Evolutionary conservation across 2,797 vertebrate genomes (phyloP), one percentile per base, ranked within the genome.

Genomic region (Enteromius mattozi): DNA sequence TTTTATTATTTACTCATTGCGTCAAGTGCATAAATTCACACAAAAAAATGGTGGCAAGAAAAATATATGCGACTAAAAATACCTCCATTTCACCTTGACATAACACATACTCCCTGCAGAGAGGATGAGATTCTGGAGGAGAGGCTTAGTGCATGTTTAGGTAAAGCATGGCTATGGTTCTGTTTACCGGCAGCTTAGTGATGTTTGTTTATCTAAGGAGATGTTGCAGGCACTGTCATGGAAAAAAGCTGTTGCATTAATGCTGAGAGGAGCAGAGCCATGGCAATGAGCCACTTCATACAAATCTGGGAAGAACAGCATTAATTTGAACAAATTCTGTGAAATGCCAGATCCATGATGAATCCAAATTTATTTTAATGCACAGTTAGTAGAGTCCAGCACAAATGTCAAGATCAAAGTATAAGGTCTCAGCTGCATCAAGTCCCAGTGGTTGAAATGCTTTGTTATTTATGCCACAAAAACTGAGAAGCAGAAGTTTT

Each of bases 131-230:
- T 71, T 30, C 13, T 49, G 76, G 61, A 77, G 82, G 65, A 17
- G 78, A 79, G 71, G 78, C 75, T 79, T 81, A 40, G 74, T 68
- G 63, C 75, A 59, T 82, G 74, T 82, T 82, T 83, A 85, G 78
- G 77, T 59, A 84, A 78, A 81, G 72, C 65, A 79, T 47, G 68
- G 63, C 71, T 78, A 30, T 85, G 80, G 80, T 76, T 56, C 59
- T 79, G 81, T 85, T 86, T 88, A 88, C 72, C 49, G 77, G 70
- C 70, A 80, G 63, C 85, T 89, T 87, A 84, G 77, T n/a, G n/a
- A 14, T 85, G 85, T 82, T 88, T 88, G 85, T 90, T 90, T 86
- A 82, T 87, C 42, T 65, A 70, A 86, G 72, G 61, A 61, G 70
- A 87, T 80, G 81, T 83, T 85, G 82, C 70, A 76, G 63, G 66